Evolutionary conservation across 2,888 invertebrate species (phyloP).

Genomic region (Eutolmus rufibarbis): DNA sequence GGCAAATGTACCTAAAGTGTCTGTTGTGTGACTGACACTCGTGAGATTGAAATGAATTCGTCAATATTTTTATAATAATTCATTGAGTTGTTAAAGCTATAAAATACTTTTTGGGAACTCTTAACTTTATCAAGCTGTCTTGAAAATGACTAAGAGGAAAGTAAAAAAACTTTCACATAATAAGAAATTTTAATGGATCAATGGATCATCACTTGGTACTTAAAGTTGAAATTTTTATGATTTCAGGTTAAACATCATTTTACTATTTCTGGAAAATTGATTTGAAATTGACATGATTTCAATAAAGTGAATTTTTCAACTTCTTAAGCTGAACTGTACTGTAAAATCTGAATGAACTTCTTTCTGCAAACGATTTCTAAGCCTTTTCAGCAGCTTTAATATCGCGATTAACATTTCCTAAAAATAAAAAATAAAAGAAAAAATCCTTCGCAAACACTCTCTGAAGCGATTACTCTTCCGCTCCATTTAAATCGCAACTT

Average conservation of each 20-base stretch:
- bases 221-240: too few species aligned
- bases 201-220: background rate
- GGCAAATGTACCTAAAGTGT: too few species aligned
- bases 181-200: background rate
- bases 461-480: background rate
- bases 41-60: too few species aligned
- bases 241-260: too few species aligned
- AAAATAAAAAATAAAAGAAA: background rate
- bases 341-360: background rate
- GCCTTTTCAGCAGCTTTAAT: background rate
- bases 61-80: too few species aligned
- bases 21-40: too few species aligned
- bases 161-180: too few species aligned
- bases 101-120: background rate
- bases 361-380: background rate
- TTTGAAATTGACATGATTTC: background rate
- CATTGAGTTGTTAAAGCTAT: too few species aligned
- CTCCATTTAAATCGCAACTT: background rate
- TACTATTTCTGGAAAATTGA: background rate
- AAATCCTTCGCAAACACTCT: background rate
- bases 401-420: background rate
- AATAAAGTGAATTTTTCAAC: background rate
- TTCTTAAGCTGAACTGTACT: background rate
- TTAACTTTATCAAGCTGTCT: background rate
- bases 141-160: background rate